Evolutionary conservation across 2,888 invertebrate genomes (phyloP).

Genomic region (Erebia epiphron): DNA sequence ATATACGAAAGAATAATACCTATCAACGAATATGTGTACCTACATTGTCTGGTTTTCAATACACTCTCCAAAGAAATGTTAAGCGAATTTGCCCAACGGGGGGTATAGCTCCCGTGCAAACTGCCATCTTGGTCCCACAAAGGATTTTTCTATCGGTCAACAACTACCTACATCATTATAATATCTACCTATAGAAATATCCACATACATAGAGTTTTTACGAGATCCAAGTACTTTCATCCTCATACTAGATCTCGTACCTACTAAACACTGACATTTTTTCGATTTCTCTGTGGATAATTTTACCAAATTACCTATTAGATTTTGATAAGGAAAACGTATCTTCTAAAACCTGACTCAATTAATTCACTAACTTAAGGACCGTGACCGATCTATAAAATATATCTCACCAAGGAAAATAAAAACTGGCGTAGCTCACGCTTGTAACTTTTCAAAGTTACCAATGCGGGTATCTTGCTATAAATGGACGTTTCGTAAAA

Average conservation of each 20-base stretch:
- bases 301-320: no score
- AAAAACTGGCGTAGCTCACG: not conserved
- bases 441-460: not conserved
- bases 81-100: constrained; percentile 37
- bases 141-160: constrained; percentile 11
- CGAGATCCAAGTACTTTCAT: constrained; percentile 16
- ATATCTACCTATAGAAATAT: not conserved
- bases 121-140: constrained; percentile 38
- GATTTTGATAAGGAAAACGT: no score
- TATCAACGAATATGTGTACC: not conserved
- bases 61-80: constrained; percentile 23
- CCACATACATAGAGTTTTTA: not conserved
- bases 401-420: no score
- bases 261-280: no score
- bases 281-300: no score
- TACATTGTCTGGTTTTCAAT: constrained; percentile 10
- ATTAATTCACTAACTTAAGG: not conserved
- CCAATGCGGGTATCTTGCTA: constrained; percentile 15
- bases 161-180: not conserved
- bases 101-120: constrained; percentile 27
- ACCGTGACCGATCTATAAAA: not conserved
- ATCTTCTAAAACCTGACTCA: no score
- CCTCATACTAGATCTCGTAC: no score
- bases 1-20: not conserved
- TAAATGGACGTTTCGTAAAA: constrained; percentile 14